Base-by-base conservation (phyloP, 2,888 invertebrate genomes). In the Elmis aenea region DNA sequence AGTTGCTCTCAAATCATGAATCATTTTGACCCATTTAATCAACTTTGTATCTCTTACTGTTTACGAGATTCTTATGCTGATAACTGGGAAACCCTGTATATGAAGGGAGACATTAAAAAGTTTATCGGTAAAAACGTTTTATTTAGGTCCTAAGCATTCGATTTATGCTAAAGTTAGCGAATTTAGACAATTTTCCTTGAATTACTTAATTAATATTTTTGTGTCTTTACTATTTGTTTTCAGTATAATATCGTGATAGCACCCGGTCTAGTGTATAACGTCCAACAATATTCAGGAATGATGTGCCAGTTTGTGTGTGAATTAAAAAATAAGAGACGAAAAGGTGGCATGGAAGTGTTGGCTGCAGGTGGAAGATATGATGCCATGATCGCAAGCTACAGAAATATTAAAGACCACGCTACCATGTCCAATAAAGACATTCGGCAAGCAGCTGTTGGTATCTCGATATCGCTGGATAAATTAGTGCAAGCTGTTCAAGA, bases 301-400 rank as follows among this genome's bases (percentile, higher is more conserved):
- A 72, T 83, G 46, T 85, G 76, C 57, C 82, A 85, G 62, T 71
- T 84, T 48, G 75, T 76, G 2, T 75, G 75, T 48, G 75, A 79
- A 48, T 56, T 73, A 26, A 75, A 72, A 46, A 71, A 71, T 42
- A 75, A 73, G 44, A 69, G 71, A 33, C 72, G 71, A 43, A 71
- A 70, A 41, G 64, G 66, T 10, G 78, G 69, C 45, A 75, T 71
- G 53, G 85, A 76, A 48, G 79, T 92, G 0, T 72, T 95, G 24
- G 93, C 93, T 0, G 85, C 81, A 4, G 95, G 95, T 0, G 93
- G 94, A 21, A 78, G 93, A 51, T 96, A 94, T 55, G 92, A 95
- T 64, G 76, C 76, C 5, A 74, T 94, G 71, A 75, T 95, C 8
- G 71, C 76, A 32, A 77, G 79, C 31, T 85, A 83, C 55, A 77